Base-by-base conservation (phyloP, 2,888 invertebrate genomes). In the Resseliella maxima region DNA sequence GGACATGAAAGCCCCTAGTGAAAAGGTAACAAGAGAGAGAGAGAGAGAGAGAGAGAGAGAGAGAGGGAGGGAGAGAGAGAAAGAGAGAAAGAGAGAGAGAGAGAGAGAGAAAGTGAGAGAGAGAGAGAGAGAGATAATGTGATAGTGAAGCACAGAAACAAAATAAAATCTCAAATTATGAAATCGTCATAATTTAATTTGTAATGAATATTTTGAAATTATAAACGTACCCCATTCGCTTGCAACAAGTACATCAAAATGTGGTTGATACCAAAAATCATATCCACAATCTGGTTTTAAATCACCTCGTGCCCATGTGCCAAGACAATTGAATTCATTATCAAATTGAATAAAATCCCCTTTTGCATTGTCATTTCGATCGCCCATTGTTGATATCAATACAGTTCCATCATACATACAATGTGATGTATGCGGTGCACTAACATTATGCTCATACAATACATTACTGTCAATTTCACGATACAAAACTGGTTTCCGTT, bases 201-300 rank as follows among this genome's bases (percentile, higher is more conserved):
- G n/a, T n/a, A n/a, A n/a, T n/a, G n/a, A 45, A 45, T 12, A 10
- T 45, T 45, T 12, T 50, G 15, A 18, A 50, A 50, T 50, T 50
- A 41, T 41, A 45, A n/a, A n/a, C 15, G 50, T 50, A 59, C 97
- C 98, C 98, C 98, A 99, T 92, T 98, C 98, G 0, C 96, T 93
- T 21, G 98, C 94, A 35, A 98, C 92, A 95, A 99, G 96, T 0
- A 96, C 94, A 91, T 99, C 96, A 89, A 95, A 95, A 89, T 96
- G 94, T 0, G 99, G 99, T 90, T 99, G 98, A 90, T 99, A 99
- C 99, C 99, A 99, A 90, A 96, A 99, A 90, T 99, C 99, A 90
- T 99, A 99, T 6, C 97, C 97, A 88, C 96, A 97, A 86, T 93
- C 91, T 0, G 96, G 95, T n/a, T 90, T 90, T 88, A 93, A 92